phyloP scores from a whole-genome alignment of 37 sponge, comb jelly and placozoan species.

The Bolinopsis microptera region DNA sequence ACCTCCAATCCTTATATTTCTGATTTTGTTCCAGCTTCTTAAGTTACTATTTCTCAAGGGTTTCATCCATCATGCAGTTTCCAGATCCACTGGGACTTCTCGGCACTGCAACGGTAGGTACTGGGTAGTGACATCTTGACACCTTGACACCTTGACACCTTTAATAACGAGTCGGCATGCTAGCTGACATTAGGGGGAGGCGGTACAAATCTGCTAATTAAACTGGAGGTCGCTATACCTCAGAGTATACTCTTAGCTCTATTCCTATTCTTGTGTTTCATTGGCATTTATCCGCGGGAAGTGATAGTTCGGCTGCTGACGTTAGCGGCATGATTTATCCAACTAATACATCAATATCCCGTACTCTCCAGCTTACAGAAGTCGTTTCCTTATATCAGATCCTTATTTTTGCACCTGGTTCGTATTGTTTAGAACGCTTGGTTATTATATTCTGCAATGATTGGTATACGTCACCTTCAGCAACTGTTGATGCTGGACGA shows the following conservation, averaged over 20 bases:
- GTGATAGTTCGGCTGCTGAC: neutral
- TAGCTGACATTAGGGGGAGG: too few species aligned
- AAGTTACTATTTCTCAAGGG: neutral
- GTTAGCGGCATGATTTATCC: neutral
- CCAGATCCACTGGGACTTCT: neutral
- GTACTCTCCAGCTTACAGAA: too few species aligned
- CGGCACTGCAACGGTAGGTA: neutral
- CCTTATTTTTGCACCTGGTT: neutral
- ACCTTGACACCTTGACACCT: too few species aligned
- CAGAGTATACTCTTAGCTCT: neutral
- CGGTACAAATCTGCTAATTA: neutral
- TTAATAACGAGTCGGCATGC: neutral
- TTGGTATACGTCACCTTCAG: slow-evolving; percentile 24
- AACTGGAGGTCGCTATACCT: neutral
- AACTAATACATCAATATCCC: neutral
- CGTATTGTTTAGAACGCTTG: too few species aligned
- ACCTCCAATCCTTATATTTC: neutral
- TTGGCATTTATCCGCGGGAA: neutral
- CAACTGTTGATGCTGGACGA: slow-evolving; percentile 67
- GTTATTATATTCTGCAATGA: neutral
- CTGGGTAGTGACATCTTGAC: too few species aligned
- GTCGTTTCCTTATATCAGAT: neutral
- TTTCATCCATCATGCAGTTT: neutral
- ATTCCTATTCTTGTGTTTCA: neutral
- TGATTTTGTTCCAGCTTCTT: too few species aligned